phyloP scores from a whole-genome alignment of 2,113 vertebrate genomes.

The Hassar affinis region DNA sequence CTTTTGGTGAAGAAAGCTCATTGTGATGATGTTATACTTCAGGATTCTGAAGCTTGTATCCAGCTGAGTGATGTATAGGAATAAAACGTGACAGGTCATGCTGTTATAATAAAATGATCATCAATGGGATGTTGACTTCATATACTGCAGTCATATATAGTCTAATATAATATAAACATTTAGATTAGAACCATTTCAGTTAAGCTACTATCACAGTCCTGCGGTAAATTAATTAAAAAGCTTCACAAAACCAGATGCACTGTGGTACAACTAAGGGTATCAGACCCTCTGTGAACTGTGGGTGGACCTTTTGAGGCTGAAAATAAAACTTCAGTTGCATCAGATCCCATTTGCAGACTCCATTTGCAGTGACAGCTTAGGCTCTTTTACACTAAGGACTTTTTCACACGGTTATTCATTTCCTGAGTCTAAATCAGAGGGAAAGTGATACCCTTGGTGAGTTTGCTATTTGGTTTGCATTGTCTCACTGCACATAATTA shows the following conservation, averaged over 20 bases:
- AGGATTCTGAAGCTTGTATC: not conserved
- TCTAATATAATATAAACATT: not conserved
- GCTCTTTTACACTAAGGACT: not conserved
- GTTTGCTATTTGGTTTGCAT: not conserved
- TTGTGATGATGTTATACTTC: not conserved
- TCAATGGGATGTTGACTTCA: not conserved
- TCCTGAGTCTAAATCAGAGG: not conserved
- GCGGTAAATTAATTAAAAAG: not conserved
- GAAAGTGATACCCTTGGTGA: not conserved
- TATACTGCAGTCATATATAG: too few species aligned
- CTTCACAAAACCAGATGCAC: not conserved
- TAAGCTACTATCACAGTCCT: not conserved
- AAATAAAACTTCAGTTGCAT: not conserved
- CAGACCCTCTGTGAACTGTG: not conserved
- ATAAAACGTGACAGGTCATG: not conserved
- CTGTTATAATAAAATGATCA: not conserved
- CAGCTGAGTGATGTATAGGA: not conserved
- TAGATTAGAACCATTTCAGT: not conserved
- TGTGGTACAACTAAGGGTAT: not conserved
- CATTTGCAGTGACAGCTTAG: not conserved
- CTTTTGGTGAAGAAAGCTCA: not conserved
- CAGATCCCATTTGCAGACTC: not conserved
- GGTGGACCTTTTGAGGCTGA: not conserved
- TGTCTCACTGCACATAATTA: not conserved
- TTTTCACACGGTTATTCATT: not conserved